These are phyloP conservation scores for Eucriotettix oculatus DNA, from an alignment of 2,888 invertebrate species.

Conservation along the genomic window DNA sequence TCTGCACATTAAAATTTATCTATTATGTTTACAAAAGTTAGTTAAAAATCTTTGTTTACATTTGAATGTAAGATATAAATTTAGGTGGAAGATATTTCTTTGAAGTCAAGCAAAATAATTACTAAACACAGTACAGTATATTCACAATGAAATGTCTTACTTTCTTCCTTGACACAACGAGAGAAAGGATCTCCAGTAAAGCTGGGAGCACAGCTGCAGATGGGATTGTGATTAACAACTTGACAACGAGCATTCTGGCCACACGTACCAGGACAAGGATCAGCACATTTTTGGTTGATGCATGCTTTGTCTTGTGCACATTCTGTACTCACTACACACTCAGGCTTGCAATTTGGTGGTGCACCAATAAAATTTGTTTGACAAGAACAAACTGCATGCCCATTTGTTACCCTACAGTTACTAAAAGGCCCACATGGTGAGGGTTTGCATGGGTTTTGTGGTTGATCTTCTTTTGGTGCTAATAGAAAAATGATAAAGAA, in stretches of 20 bases:
- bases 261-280: slow-evolving; percentile 57
- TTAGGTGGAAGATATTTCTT: too few species aligned
- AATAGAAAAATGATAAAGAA: slow-evolving; percentile 6
- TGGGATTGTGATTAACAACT: slow-evolving; percentile 54
- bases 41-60: background rate
- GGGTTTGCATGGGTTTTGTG: slow-evolving; percentile 48
- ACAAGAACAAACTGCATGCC: slow-evolving; percentile 56
- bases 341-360: slow-evolving; percentile 55
- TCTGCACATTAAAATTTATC: background rate
- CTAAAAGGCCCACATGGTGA: slow-evolving; percentile 74
- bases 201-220: slow-evolving; percentile 45
- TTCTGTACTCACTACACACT: slow-evolving; percentile 54
- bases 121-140: too few species aligned
- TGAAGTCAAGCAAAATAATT: too few species aligned
- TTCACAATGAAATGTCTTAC: slow-evolving; percentile 5
- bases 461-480: slow-evolving; percentile 15
- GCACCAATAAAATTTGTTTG: slow-evolving; percentile 43
- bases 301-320: slow-evolving; percentile 50
- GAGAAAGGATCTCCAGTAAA: slow-evolving; percentile 50
- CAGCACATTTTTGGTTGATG: slow-evolving; percentile 46
- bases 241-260: slow-evolving; percentile 55
- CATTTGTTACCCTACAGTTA: slow-evolving; percentile 53
- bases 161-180: slow-evolving; percentile 26
- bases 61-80: too few species aligned
- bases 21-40: background rate